Evolutionary conservation across 2,888 invertebrate species (phyloP).

Genomic region (Chymomyza procnemis): DNA sequence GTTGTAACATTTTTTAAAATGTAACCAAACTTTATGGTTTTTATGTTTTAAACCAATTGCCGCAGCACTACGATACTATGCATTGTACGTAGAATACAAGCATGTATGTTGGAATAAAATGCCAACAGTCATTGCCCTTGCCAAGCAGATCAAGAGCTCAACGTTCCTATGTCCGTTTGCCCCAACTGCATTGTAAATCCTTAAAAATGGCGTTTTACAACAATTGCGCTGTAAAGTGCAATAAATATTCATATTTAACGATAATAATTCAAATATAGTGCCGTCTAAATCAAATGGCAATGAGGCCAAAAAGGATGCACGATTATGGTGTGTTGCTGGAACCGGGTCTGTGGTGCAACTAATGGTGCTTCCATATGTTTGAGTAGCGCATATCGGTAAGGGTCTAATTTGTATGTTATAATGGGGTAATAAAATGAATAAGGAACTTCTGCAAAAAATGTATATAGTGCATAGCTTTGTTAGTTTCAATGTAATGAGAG

Average conservation of each 20-base stretch:
- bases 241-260: constrained; percentile 67
- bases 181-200: background rate
- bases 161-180: background rate
- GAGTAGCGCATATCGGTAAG: background rate
- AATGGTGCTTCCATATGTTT: background rate
- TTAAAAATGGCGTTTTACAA: constrained; percentile 23
- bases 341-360: background rate
- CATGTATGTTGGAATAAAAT: background rate
- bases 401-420: background rate
- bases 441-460: too few relatives aligned
- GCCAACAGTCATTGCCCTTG: background rate
- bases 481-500: too few relatives aligned
- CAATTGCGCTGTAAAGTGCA: constrained; percentile 38
- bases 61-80: background rate
- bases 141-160: background rate
- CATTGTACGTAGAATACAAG: background rate
- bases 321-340: constrained; percentile 30
- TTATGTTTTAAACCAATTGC: background rate
- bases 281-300: constrained; percentile 60
- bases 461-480: too few relatives aligned
- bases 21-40: too few relatives aligned
- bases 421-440: background rate
- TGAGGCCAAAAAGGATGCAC: constrained; percentile 36
- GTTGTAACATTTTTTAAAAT: too few relatives aligned
- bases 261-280: constrained; percentile 63